A percentile compares a stretch with the other conserved stretches of the same genome.
phyloP scores from a whole-genome alignment of 2,888 invertebrate genomes.

The Kryphioiulus occultus region DNA sequence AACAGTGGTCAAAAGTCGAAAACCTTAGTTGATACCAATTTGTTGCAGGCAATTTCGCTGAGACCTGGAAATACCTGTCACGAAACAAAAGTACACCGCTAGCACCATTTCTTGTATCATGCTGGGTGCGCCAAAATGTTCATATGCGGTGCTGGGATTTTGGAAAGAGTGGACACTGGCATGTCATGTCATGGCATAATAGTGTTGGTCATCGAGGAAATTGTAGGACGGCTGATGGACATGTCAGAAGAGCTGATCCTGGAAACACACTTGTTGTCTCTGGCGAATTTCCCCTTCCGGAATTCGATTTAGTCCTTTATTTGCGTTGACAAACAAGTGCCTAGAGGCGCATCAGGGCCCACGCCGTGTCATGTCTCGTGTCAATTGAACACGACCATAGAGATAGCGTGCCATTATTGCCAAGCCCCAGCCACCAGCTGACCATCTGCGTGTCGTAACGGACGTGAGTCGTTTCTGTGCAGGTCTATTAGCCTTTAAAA shows the following conservation, averaged over 20 bases:
- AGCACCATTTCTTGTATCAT: no score
- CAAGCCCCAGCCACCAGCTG: background rate
- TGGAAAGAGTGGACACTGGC: background rate
- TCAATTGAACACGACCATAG: background rate
- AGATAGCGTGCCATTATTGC: conserved; percentile 1
- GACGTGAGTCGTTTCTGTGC: background rate
- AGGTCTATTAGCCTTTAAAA: background rate
- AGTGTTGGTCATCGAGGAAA: background rate
- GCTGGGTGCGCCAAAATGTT: no score
- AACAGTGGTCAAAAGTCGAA: no score
- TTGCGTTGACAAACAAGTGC: conserved; percentile 3
- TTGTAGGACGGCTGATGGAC: background rate
- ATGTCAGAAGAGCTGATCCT: background rate
- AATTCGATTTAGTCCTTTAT: background rate
- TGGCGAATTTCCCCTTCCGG: conserved; percentile 1
- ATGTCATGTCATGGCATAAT: background rate
- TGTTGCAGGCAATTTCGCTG: no score
- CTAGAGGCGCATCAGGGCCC: background rate
- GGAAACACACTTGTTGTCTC: background rate
- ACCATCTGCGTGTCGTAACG: background rate
- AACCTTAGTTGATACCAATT: no score
- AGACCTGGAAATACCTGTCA: no score
- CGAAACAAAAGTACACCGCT: no score
- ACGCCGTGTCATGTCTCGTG: conserved; percentile 27
- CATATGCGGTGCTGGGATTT: no score